Evolutionary conservation across 2,113 vertebrate species (phyloP), one percentile per base, ranked within the genome.

Genomic region (Trematocara nigrifrons): DNA sequence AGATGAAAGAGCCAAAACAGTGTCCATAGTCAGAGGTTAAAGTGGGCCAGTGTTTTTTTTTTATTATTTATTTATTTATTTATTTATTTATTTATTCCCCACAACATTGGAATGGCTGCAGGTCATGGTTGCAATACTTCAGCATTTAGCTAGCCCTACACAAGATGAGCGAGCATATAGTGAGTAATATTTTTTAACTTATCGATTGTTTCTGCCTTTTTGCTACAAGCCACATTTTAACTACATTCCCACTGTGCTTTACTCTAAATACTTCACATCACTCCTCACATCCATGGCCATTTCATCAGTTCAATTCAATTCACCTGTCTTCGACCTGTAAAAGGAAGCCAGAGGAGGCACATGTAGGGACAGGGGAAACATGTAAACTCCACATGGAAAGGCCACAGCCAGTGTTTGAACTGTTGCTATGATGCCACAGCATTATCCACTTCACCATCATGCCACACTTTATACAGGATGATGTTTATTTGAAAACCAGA

Each of bases 81-180:
- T 7, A 7, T n/a, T 31, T 10, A 0, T 3, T 26, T 26, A 7
- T n/a, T 31, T 57, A 16, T 6, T 0, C 26, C 56, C 31, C 59
- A 64, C 16, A 64, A 38, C 59, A 38, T 64, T 12, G 6, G 10
- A 64, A 64, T 11, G 6, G 33, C 59, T 64, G 33, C 59, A 64
- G 59, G 59, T 20, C 18, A 1, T 64, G 31, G 33, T 64, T 38
- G 59, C 59, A 64, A 6, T 11, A 64, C 16, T 64, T 38, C 16
- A 64, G 16, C 16, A 38, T 20, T 12, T 64, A 64, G 59, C 59
- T 64, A 64, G 59, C 59, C 10, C 18, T 64, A 20, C 59, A 64
- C 59, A 20, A 7, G 18, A 2, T 64, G 18, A 64, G 33, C 18
- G 2, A 64, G 18, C 59, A 64, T 64, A 64, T 20, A 64, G 59